Base-by-base conservation (phyloP, 2,797 vertebrate genomes). In the Erpetoichthys calabaricus region DNA sequence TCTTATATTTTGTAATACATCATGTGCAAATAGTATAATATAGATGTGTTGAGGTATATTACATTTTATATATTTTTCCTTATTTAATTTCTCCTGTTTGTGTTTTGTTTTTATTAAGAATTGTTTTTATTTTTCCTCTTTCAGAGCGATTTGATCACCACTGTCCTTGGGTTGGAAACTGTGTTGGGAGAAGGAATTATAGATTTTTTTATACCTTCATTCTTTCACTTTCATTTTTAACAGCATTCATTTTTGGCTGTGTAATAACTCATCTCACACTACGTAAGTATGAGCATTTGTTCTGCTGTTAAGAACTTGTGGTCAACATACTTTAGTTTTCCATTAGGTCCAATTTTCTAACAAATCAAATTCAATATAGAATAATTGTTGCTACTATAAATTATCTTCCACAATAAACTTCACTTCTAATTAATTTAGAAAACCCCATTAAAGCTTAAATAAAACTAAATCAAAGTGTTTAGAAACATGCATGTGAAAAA, bases 131-230 rank as follows among this genome's bases (percentile, higher is more conserved):
- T 56, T 42, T 42, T 4, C 56, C 7, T 44, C 45, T 65, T 67
- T 5, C 82, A 98, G 94, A 98, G 63, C 85, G 92, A 5, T 98
- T 98, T 52, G 94, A 98, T 58, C 94, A 98, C 68, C 94, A 98
- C 75, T 98, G 94, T 68, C 94, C 94, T 7, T 97, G 94, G 94
- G 94, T 98, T 58, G 94, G 94, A 52, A 98, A 98, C 81, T 98
- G 94, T 42, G 93, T 97, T 60, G 94, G 94, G 52, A 97, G 84
- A 68, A 88, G 94, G 63, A 98, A 97, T 75, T 97, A 98, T 65
- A 90, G 94, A 66, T 97, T 91, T 80, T 98, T 98, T 82, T 98
- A 98, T 44, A 89, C 87, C 59, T 98, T 98, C 72, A 91, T 97
- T 70, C 86, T 98, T 66, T 96, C 93, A 41, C 86, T 98, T 65